Conservation (phyloP, 2,888 invertebrate genomes). For the Panopea generosa region DNA sequence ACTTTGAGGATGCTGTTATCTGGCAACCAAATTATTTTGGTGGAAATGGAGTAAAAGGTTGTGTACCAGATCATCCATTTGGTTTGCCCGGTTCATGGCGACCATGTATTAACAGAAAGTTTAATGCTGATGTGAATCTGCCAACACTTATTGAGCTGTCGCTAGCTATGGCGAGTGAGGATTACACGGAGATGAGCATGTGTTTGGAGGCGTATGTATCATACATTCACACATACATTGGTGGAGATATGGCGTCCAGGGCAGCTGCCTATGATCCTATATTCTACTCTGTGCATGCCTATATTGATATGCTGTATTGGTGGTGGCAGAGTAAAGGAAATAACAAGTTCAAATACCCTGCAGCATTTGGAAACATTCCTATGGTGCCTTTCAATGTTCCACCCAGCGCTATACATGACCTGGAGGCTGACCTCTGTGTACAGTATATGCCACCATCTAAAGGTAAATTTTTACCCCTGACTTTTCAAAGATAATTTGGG, state of each 20-base stretch:
- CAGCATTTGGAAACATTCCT: constrained; percentile 77
- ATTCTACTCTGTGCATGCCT: constrained; percentile 78
- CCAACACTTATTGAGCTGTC: constrained; percentile 77
- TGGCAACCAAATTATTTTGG: constrained; percentile 84
- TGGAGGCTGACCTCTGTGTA: constrained; percentile 76
- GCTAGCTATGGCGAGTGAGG: constrained; percentile 75
- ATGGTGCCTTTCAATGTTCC: constrained; percentile 80
- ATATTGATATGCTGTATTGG: constrained; percentile 80
- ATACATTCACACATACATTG: constrained; percentile 78
- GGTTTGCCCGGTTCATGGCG: constrained; percentile 78
- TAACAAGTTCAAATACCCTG: constrained; percentile 78
- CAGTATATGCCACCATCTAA: constrained; percentile 72
- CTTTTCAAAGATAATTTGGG: too few relatives aligned
- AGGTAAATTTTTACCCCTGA: constrained; percentile 63
- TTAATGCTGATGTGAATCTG: constrained; percentile 77
- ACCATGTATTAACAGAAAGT: constrained; percentile 80
- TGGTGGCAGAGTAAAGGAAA: constrained; percentile 77
- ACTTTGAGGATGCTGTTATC: constrained; percentile 77
- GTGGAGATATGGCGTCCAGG: constrained; percentile 80
- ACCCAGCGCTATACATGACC: constrained; percentile 75
- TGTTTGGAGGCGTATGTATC: constrained; percentile 76
- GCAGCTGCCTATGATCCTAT: constrained; percentile 79
- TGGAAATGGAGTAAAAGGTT: constrained; percentile 77
- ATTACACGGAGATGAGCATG: constrained; percentile 78
- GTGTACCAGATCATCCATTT: constrained; percentile 82